These are phyloP conservation scores for Drosophila bunnanda DNA, from an alignment of 2,888 invertebrate genomes.

Conservation along the genomic window DNA sequence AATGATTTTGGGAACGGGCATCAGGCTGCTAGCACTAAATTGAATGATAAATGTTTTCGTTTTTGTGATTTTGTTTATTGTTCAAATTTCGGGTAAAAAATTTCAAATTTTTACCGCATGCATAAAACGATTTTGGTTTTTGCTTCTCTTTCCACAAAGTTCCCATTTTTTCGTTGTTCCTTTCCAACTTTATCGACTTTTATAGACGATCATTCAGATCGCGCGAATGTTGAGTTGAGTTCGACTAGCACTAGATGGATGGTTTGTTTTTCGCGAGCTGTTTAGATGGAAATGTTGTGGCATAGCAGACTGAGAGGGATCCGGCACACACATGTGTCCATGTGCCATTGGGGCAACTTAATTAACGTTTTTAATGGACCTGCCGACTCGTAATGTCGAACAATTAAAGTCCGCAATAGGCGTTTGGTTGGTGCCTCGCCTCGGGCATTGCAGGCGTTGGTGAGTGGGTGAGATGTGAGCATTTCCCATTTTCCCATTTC, in stretches of 20 bases:
- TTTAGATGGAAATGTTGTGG: conserved; percentile 77
- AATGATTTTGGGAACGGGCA: conserved; percentile 67
- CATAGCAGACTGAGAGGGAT: conserved; percentile 47
- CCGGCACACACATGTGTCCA: conserved; percentile 56
- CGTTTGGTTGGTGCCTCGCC: conserved; percentile 13
- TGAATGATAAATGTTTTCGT: conserved; percentile 81
- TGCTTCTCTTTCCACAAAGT: conserved; percentile 24
- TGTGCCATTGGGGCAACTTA: conserved; percentile 74
- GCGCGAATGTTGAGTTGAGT: conserved; percentile 59
- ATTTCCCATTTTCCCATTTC: conserved; percentile 16
- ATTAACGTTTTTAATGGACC: conserved; percentile 81
- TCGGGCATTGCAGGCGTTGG: conserved; percentile 19
- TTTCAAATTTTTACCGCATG: conserved; percentile 74
- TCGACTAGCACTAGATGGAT: conserved; percentile 45
- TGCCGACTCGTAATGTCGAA: conserved; percentile 74
- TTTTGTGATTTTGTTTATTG: conserved; percentile 82
- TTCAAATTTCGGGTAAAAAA: conserved; percentile 77
- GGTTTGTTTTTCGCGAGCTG: conserved; percentile 71
- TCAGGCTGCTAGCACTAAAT: conserved; percentile 46
- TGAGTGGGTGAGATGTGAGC: conserved; percentile 24
- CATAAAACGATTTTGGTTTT: conserved; percentile 64
- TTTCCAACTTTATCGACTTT: conserved; percentile 43
- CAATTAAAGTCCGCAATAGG: conserved; percentile 68
- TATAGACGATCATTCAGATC: conserved; percentile 64
- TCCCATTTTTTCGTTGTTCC: conserved; percentile 13